Conservation (phyloP, 1,140 invertebrate species). For the Drosophila repleta region DNA sequence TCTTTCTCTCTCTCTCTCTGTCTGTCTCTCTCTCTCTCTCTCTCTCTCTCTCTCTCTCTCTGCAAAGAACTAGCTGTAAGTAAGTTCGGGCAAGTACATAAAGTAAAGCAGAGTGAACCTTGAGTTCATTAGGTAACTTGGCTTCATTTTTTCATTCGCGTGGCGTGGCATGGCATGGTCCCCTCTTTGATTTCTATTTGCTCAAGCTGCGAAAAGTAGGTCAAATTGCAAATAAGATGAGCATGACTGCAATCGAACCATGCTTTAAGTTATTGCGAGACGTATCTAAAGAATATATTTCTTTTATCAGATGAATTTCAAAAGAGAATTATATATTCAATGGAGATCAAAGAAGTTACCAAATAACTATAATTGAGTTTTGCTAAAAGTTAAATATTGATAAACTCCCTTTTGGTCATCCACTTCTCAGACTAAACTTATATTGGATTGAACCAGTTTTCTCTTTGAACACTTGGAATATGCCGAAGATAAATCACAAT, state of each 20-base stretch:
- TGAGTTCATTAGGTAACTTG: conserved; percentile 46
- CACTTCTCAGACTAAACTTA: too few relatives aligned
- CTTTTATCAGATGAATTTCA: background rate
- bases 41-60: conserved; percentile 4
- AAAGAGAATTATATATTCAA: background rate
- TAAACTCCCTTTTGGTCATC: too few relatives aligned
- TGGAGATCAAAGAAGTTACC: background rate
- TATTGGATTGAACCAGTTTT: too few relatives aligned
- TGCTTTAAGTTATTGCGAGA: background rate
- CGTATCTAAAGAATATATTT: background rate
- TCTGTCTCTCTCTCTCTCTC: too few relatives aligned
- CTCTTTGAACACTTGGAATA: too few relatives aligned
- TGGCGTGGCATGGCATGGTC: too few relatives aligned
- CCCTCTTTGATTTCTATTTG: conserved; percentile 27
- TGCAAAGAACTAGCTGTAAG: conserved; percentile 9
- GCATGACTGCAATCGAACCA: background rate
- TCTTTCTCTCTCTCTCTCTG: background rate
- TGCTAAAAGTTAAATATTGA: too few relatives aligned
- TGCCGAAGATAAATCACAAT: too few relatives aligned
- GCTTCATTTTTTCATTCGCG: conserved; percentile 1
- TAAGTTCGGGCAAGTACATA: conserved; percentile 20
- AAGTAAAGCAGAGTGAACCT: conserved; percentile 21
- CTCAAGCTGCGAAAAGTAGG: conserved; percentile 25
- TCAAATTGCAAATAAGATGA: conserved; percentile 17
- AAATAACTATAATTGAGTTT: too few relatives aligned